A percentile compares a stretch with the other conserved stretches of the same genome.
Conservation (phyloP, 2,888 invertebrate genomes). For the Aproaerema taeniolella region DNA sequence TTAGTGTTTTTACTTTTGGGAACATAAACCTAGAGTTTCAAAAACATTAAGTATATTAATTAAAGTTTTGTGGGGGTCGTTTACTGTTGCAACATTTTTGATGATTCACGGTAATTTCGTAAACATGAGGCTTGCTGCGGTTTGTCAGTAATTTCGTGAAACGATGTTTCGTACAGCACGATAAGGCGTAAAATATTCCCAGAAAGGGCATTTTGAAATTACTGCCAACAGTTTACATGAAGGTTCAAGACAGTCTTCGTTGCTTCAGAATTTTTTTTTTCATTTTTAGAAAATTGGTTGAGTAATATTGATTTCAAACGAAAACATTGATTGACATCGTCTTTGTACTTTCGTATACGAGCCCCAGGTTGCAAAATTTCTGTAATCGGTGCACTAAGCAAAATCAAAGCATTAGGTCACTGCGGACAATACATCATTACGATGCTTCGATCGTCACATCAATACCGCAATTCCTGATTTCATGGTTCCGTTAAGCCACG, state of each 20-base stretch:
- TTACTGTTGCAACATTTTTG: conserved; percentile 16
- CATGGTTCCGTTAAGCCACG: conserved; percentile 42
- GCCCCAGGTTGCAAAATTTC: too few species aligned
- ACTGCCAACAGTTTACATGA: background rate
- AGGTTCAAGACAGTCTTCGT: too few species aligned
- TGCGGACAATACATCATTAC: conserved; percentile 34
- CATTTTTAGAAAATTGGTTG: too few species aligned
- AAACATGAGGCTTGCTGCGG: conserved; percentile 36
- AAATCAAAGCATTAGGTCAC: too few species aligned
- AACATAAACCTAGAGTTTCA: too few species aligned
- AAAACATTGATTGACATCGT: too few species aligned
- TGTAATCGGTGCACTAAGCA: background rate
- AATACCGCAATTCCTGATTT: conserved; percentile 34
- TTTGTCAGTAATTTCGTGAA: conserved; percentile 17
- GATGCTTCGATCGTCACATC: conserved; percentile 21
- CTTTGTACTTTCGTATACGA: too few species aligned
- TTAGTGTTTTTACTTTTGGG: too few species aligned
- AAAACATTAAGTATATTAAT: too few species aligned
- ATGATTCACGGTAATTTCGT: conserved; percentile 39
- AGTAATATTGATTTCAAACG: too few species aligned
- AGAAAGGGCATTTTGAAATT: conserved; percentile 4
- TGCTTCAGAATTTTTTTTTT: too few species aligned
- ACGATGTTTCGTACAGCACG: background rate
- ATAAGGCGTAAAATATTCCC: conserved; percentile 2
- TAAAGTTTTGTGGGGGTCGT: too few species aligned